Percentiles rank a stretch among this genome's conserved stretches.
Evolutionary conservation across 2,797 vertebrate genomes (phyloP).

Genomic region (Mionectes olivaceus): DNA sequence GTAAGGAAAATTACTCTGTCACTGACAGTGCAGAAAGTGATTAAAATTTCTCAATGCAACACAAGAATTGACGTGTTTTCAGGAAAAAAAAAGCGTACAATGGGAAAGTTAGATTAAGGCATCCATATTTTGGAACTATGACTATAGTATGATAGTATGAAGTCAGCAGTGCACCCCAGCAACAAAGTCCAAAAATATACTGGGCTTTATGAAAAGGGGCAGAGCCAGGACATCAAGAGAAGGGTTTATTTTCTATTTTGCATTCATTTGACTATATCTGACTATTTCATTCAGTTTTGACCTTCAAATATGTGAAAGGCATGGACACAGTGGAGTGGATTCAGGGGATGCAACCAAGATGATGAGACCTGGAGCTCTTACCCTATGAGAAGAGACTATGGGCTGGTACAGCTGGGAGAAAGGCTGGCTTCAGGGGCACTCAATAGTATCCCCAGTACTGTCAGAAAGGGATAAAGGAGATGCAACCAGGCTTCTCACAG

Average conservation of each 20-base stretch:
- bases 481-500: not conserved
- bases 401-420: not conserved
- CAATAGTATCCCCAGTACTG: not conserved
- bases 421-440: fast-evolving
- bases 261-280: not conserved
- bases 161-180: not conserved
- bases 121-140: not conserved
- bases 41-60: not conserved
- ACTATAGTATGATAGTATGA: not conserved
- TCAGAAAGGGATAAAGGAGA: fast-evolving
- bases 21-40: not conserved
- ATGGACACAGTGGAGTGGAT: not conserved
- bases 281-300: not conserved
- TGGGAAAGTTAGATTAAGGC: not conserved
- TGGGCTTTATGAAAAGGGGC: not conserved
- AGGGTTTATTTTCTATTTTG: not conserved
- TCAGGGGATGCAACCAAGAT: not conserved
- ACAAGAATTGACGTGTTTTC: not conserved
- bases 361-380: not conserved
- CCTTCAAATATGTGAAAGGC: not conserved
- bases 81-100: not conserved
- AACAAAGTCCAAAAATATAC: not conserved
- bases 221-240: not conserved
- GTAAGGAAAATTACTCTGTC: not conserved
- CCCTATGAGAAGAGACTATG: not conserved